Base-by-base conservation (phyloP, 2,888 invertebrate genomes). In the Endomychus coccineus region DNA sequence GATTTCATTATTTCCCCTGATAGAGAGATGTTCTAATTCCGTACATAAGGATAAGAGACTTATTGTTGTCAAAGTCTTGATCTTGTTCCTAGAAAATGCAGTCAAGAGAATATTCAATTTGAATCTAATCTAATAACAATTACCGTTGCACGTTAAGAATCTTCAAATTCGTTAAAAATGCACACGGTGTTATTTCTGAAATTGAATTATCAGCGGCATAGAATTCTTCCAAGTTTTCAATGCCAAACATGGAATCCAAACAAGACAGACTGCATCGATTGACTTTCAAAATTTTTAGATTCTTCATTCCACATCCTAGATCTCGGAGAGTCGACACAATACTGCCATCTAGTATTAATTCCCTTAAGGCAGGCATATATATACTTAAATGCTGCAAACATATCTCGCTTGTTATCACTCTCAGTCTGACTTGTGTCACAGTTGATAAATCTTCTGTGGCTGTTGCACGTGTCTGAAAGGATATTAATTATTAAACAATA, bases 191-290 rank as follows among this genome's bases (percentile, higher is more conserved):
- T 27, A 80, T 62, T 39, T 80, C 75, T 34, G 68, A 70, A 6
- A 83, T 69, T 34, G 68, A 67, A 57, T 83, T 83, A 28, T 74
- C 72, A 25, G 75, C 68, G 0, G 80, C 81, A 46, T 76, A 67
- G 7, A 83, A 62, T 36, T 77, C 77, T 28, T 73, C 69, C 11
- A 83, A 55, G 14, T 69, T 69, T 3, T 75, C 70, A 39, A 83
- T 56, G 0, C 79, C 78, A 66, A 75, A 75, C 4, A 80, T 73
- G 4, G 81, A 82, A 50, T 83, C 83, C 43, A 83, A 66, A 43
- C 74, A 75, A 12, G 68, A 71, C 33, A 83, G 58, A 0, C 77
- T 75, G 53, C 83, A 83, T 25, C 77, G 71, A 49, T 76, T 75
- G 4, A 83, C 75, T 50, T 67, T 69, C 31, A 77, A 55, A 27